phyloP scores from a whole-genome alignment of 1,140 invertebrate genomes.

The Monomorium pharaonis region DNA sequence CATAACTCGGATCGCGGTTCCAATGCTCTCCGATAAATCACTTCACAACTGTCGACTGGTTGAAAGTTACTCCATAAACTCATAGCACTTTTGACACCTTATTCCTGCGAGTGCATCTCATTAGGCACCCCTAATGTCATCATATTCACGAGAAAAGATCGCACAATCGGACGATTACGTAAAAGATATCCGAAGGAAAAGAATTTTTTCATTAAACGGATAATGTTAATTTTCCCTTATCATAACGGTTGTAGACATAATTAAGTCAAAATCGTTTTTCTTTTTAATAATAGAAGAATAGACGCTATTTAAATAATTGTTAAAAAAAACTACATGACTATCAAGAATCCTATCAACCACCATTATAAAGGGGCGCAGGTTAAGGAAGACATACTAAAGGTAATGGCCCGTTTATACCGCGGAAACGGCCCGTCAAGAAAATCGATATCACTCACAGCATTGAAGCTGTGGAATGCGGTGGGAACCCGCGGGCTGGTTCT shows the following conservation, averaged over 20 bases:
- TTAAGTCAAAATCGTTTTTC: neutral
- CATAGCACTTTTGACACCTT: conserved; percentile 32
- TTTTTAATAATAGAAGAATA: neutral
- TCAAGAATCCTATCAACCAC: conserved; percentile 40
- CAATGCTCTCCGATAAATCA: conserved; percentile 44
- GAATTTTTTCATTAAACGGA: neutral
- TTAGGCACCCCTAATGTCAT: too few species aligned
- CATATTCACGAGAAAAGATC: neutral
- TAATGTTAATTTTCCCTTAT: neutral
- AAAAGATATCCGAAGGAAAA: neutral
- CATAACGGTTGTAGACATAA: neutral
- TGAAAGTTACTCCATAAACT: conserved; percentile 37
- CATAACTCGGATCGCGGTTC: conserved; percentile 46
- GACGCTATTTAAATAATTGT: neutral
- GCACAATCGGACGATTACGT: neutral
- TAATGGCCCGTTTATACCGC: conserved; percentile 63
- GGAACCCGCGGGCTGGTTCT: conserved; percentile 58
- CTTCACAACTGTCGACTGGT: conserved; percentile 15
- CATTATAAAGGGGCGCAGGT: conserved; percentile 46
- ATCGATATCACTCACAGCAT: conserved; percentile 66
- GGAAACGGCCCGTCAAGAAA: conserved; percentile 44
- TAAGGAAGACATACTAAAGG: conserved; percentile 62
- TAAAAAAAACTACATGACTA: neutral
- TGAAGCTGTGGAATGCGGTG: conserved; percentile 46
- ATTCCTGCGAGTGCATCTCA: conserved; percentile 16